Evolutionary conservation across 2,888 invertebrate species (phyloP), one percentile per base, ranked within the genome.

Genomic region (Leucoma salicis): DNA sequence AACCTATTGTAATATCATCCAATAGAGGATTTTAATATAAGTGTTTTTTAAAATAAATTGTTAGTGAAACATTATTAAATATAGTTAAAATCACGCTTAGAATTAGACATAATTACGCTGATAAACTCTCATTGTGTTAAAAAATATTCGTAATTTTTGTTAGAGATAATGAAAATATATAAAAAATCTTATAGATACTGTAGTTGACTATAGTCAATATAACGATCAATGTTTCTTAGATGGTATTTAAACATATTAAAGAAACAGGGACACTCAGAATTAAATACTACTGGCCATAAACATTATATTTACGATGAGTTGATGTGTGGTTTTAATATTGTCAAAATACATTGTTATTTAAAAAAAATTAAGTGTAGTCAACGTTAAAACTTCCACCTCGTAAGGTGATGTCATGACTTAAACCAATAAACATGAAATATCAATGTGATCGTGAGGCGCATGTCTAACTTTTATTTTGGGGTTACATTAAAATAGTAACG

Each of bases 371-470:
- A 79, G 70, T 72, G 66, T 72, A 64, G 63, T 74, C 74, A n/a
- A n/a, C n/a, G 74, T 82, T 80, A 77, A 69, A 76, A 78, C 66
- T 73, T 68, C 71, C 75, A 80, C 83, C 83, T 74, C 82, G 82
- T 85, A 82, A 69, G 65, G 82, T 72, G 84, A 79, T 85, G 81
- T 82, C 87, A 87, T 86, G 85, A 83, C 85, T 77, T 74, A 68
- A 78, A 74, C 78, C 79, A 82, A 87, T 88, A 86, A 88, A 87
- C 73, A 74, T 81, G 81, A 86, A 79, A 83, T 80, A 85, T 82
- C 77, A 77, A n/a, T 70, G 72, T 77, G 74, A 70, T 75, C 79
- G 78, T 80, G 78, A 73, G 63, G 66, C 48, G 77, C 73, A 73
- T 80, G 74, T 78, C 74, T 78, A 82, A 79, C 76, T 64, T 58